Conservation (phyloP, 2,113 vertebrate species). For the Myotis lucifugus region DNA sequence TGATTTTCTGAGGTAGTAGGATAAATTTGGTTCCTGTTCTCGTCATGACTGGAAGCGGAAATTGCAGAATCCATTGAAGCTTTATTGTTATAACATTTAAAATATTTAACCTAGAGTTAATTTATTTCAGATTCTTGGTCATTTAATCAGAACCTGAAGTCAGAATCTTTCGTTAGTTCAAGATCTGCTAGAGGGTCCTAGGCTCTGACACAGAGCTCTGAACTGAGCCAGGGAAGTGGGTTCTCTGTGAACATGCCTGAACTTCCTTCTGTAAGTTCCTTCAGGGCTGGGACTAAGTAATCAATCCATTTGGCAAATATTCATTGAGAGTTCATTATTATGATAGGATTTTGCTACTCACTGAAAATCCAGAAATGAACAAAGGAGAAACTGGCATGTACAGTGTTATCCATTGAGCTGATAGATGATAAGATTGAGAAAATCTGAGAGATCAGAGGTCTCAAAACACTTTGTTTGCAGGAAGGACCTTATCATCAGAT, state of each 20-base stretch:
- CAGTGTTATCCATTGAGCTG: background rate
- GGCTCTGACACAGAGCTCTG: background rate
- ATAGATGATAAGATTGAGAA: background rate
- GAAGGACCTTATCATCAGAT: constrained; percentile 13
- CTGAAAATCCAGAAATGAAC: background rate
- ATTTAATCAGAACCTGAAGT: background rate
- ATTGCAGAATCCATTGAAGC: background rate
- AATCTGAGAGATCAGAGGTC: background rate
- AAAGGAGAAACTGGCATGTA: background rate
- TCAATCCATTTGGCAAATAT: background rate
- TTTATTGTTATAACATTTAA: background rate
- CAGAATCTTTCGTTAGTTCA: background rate
- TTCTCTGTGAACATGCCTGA: background rate
- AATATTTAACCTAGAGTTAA: background rate
- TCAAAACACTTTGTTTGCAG: background rate
- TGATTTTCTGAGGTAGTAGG: background rate
- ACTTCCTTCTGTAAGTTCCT: background rate
- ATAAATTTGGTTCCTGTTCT: background rate
- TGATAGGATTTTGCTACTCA: constrained; percentile 47
- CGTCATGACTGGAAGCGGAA: background rate
- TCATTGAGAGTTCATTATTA: background rate
- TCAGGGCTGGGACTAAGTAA: background rate
- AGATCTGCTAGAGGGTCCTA: background rate
- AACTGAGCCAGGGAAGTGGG: background rate
- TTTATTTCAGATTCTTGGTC: background rate